Conservation (phyloP, 2,797 vertebrate genomes). For the Poecilia wingei region DNA sequence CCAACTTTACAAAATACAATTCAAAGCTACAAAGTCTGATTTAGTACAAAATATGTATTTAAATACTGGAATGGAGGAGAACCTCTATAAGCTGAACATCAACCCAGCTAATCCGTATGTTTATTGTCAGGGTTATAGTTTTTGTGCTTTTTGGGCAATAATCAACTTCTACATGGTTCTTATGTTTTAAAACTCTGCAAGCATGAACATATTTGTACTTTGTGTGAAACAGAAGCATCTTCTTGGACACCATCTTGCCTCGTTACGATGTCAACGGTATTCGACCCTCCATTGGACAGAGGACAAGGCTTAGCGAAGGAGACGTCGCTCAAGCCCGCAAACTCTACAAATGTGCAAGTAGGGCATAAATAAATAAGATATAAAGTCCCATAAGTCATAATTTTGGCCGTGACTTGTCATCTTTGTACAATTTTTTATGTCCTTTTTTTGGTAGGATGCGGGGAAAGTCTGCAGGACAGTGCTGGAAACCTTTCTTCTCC, state of each 20-base stretch:
- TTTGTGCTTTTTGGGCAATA: background rate
- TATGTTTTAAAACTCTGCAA: background rate
- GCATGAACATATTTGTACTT: constrained; percentile 6
- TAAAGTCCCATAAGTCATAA: background rate
- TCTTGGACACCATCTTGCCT: constrained; percentile 94
- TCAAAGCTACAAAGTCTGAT: too few relatives aligned
- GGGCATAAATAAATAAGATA: constrained; percentile 33
- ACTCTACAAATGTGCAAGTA: constrained; percentile 94
- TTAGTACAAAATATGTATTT: background rate
- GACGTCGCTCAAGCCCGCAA: constrained; percentile 94
- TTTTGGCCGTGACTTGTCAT: background rate
- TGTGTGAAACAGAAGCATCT: constrained; percentile 85
- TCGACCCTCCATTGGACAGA: constrained; percentile 91
- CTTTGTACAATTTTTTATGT: background rate
- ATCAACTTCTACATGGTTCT: constrained; percentile 7
- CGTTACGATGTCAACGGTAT: constrained; percentile 91
- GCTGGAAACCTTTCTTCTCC: constrained; percentile 95
- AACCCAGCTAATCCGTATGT: background rate
- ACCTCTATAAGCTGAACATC: background rate
- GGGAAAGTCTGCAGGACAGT: constrained; percentile 94
- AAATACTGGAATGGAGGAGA: background rate
- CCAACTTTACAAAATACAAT: too few relatives aligned
- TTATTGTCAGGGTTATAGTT: too few relatives aligned
- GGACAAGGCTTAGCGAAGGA: constrained; percentile 91
- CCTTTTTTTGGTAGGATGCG: constrained; percentile 82